Evolutionary conservation across 2,113 vertebrate species (phyloP).

Genomic region (Carassius carassius): DNA sequence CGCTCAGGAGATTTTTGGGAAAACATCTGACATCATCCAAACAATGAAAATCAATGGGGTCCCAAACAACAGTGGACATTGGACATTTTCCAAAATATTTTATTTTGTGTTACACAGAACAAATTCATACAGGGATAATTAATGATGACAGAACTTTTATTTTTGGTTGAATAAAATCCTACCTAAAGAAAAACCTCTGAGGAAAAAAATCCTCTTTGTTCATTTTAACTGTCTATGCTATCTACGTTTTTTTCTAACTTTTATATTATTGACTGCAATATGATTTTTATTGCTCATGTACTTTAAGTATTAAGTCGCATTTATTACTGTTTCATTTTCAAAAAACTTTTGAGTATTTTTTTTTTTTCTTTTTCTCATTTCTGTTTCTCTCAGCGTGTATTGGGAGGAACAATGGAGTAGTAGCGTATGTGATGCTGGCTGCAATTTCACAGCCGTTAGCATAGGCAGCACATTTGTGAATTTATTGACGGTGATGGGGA

Average conservation of each 20-base stretch:
- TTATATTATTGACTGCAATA: too few species aligned
- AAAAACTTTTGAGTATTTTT: neutral
- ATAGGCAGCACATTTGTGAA: conserved; percentile 36
- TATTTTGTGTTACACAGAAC: neutral
- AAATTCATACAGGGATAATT: neutral
- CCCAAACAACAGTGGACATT: neutral
- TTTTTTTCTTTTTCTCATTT: neutral
- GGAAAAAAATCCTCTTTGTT: too few species aligned
- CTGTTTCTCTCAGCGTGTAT: neutral
- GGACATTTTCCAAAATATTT: neutral
- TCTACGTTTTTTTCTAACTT: too few species aligned
- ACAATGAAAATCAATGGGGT: neutral
- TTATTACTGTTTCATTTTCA: neutral
- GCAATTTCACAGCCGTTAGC: conserved; percentile 24
- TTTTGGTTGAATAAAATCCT: neutral
- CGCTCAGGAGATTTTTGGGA: neutral
- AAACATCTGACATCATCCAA: too few species aligned
- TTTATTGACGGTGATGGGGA: conserved; percentile 82
- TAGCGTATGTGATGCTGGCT: neutral
- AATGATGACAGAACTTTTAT: neutral
- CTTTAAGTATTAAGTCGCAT: too few species aligned
- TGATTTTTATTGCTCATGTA: neutral
- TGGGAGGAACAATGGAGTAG: neutral
- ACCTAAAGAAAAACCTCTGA: neutral
- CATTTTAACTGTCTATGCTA: too few species aligned